Base-by-base conservation (phyloP, 2,888 invertebrate species). In the Parnassius mnemosyne region DNA sequence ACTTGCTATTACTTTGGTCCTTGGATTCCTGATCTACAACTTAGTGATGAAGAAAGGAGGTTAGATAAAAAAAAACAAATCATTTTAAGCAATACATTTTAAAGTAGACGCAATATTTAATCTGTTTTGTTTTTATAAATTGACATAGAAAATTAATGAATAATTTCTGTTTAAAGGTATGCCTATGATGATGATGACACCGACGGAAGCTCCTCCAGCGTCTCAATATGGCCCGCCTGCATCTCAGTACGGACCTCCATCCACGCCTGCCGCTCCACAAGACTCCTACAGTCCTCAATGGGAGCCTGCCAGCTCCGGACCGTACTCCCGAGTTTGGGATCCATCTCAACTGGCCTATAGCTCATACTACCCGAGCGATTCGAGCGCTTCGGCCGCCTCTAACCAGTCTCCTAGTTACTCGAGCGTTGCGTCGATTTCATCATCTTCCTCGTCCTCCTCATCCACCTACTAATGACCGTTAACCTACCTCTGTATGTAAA, bases 11-110 rank as follows among this genome's bases (percentile, higher is more conserved):
- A 92, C 95, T 46, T 90, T 96, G 66, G 97, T 97, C 54, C 92
- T 96, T 57, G 96, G 96, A 65, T 97, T 97, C 92, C 92, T 97
- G 57, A 94, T 95, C 70, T 94, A 95, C 83, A 96, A 96, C 78
- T 88, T 97, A 75, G 84, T 95, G 65, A 77, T 87, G 82, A 95
- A 95, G 83, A 96, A 96, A 92, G 93, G 95, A 83, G 96, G 96
- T 88, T 87, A 89, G 88, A 10, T n/a, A n/a, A 12, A 16, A 42
- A n/a, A 12, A 16, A 42, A 3, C 10, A 34, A 10, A n/a, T 53
- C 3, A 11, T 43, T 43, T 43, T 11, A 43, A 3, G 3, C 5
- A 12, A 47, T 3, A n/a, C 11, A 47, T n/a, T 47, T 47, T 47
- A 12, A 12, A 12, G 11, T 47, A 2, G 3, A n/a, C n/a, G n/a